Conservation (phyloP, 2,888 invertebrate genomes). For the Gryllus longicercus region DNA sequence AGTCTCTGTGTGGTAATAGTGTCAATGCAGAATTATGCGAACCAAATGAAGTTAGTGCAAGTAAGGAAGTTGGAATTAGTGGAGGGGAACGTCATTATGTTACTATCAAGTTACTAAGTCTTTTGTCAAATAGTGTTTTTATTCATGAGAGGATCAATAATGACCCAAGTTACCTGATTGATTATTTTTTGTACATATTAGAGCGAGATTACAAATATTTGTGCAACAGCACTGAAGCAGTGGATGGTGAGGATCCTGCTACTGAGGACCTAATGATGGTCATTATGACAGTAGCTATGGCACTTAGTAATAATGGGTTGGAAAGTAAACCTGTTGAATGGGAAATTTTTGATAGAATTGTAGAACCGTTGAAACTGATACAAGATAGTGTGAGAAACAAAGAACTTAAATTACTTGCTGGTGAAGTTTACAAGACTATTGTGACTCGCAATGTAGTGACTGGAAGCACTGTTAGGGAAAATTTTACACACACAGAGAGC, state of each 20-base stretch:
- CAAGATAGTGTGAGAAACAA: conserved; percentile 38
- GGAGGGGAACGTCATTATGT: neutral
- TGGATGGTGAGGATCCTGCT: conserved; percentile 35
- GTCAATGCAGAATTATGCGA: too few relatives aligned
- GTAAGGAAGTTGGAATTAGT: neutral
- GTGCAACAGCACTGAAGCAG: conserved; percentile 24
- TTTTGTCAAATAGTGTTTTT: conserved; percentile 43
- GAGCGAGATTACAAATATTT: conserved; percentile 38
- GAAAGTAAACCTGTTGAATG: conserved; percentile 28
- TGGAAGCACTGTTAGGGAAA: neutral
- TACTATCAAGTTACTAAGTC: conserved; percentile 42
- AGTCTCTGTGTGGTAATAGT: conserved; percentile 3
- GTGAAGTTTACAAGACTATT: conserved; percentile 45
- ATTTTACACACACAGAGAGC: neutral
- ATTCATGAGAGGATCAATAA: conserved; percentile 45
- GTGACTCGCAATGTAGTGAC: conserved; percentile 42
- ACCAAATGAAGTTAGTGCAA: neutral
- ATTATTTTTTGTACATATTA: conserved; percentile 45
- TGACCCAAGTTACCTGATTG: conserved; percentile 45
- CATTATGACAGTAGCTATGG: conserved; percentile 47
- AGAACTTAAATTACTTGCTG: conserved; percentile 41
- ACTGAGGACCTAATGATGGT: conserved; percentile 42
- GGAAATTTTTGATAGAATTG: conserved; percentile 25
- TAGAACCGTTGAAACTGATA: conserved; percentile 42
- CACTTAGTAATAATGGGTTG: conserved; percentile 41